Evolutionary conservation across 2,888 invertebrate species (phyloP).

Genomic region (Nymphalis c-album): DNA sequence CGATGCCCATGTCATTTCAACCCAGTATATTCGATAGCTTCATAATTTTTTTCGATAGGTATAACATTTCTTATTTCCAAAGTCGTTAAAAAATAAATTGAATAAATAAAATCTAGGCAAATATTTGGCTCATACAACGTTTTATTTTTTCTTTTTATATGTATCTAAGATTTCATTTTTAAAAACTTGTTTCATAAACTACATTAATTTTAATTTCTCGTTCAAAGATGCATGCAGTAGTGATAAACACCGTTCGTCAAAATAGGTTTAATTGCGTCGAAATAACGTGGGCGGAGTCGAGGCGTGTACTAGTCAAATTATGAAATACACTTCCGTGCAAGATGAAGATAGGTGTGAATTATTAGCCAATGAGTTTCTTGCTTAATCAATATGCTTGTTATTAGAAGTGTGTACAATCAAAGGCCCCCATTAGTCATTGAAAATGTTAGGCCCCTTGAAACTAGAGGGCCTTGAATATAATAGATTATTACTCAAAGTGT

Average conservation of each 20-base stretch:
- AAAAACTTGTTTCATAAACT: background rate
- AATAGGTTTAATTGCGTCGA: conserved; percentile 29
- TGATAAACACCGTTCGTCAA: conserved; percentile 18
- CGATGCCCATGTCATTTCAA: no score
- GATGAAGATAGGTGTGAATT: conserved; percentile 32
- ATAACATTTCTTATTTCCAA: no score
- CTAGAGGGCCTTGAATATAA: background rate
- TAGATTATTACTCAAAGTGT: background rate
- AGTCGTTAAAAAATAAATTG: no score
- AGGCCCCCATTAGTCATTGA: background rate
- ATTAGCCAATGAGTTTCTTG: conserved; percentile 24
- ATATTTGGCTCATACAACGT: no score
- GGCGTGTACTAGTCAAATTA: conserved; percentile 28
- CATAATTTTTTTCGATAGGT: no score
- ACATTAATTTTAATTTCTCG: background rate
- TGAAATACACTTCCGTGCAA: conserved; percentile 34
- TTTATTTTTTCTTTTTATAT: no score
- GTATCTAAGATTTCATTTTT: no score
- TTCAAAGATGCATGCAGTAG: background rate
- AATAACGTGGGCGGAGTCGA: conserved; percentile 31
- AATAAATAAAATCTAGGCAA: no score
- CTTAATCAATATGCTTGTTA: conserved; percentile 25
- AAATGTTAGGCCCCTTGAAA: background rate
- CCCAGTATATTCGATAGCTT: no score
- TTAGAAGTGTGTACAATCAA: background rate